Base-by-base conservation (phyloP, 2,797 vertebrate species). In the Cyprinella venusta region DNA sequence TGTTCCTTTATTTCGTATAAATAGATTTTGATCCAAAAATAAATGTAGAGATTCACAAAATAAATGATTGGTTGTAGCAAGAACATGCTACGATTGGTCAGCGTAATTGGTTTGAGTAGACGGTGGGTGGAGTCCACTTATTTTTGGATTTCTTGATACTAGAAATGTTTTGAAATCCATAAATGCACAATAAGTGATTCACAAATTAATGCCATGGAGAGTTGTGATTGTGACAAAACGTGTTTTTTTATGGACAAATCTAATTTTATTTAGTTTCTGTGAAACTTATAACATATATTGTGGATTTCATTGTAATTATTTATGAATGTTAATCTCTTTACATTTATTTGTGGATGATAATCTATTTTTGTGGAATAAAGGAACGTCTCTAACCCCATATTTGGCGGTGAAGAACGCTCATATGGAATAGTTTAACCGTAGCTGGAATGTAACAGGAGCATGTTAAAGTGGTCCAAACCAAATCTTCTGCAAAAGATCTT, bases 391-490 rank as follows among this genome's bases (percentile, higher is more conserved):
- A 63, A 63, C 13, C 26, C 26, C 61, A 16, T 63, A 30, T 26
- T 63, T 84, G 76, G 38, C 24, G 3, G 7, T 16, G 33, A 33
- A 6, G 7, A 70, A 64, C 40, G 36, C 59, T 76, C 79, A 80
- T 80, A 52, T 89, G 85, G 84, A 84, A 63, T 13, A 78, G 68
- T 80, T 85, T 84, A 79, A 61, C 67, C 7, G 0, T 56, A 38
- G 42, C 38, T 24, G 3, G 40, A 78, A 50, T 79, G 79, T 78
- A 84, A 76, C 81, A 24, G 77, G 59, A 76, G 50, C 75, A 36
- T 69, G 71, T 77, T 33, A 54, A 48, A 2, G 67, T 78, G 26
- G 15, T 77, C 79, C 71, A 59, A 59, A 81, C 69, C 54, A 79
- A 80, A 76, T 45, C 52, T 56, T 82, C 56, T 75, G 72, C 50